phyloP scores from a whole-genome alignment of 2,888 invertebrate species.

The Teleiodes luculella region DNA sequence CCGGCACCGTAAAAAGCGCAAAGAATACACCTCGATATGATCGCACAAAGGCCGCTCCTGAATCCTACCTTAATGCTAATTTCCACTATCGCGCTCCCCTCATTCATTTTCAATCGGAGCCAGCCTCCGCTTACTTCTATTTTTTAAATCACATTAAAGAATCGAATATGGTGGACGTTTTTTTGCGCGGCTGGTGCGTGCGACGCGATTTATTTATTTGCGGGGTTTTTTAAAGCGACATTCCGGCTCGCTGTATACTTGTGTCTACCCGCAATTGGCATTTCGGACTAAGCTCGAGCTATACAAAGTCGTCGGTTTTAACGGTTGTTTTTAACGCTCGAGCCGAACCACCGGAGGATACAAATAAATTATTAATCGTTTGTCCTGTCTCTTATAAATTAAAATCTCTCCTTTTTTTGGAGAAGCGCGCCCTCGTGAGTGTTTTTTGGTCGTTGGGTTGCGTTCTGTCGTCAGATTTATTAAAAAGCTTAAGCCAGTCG shows the following conservation, averaged over 20 bases:
- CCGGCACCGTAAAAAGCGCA: constrained; percentile 75
- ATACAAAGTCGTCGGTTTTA: constrained; percentile 76
- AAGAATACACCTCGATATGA: constrained; percentile 79
- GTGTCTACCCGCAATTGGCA: constrained; percentile 79
- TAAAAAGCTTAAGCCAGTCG: constrained; percentile 73
- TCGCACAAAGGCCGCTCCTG: constrained; percentile 78
- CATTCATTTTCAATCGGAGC: constrained; percentile 78
- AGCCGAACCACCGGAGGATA: constrained; percentile 71
- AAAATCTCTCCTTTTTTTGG: constrained; percentile 74
- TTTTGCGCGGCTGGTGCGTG: constrained; percentile 68
- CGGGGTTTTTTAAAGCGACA: constrained; percentile 76
- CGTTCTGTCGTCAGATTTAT: constrained; percentile 74
- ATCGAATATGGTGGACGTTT: constrained; percentile 76
- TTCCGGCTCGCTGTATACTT: constrained; percentile 77
- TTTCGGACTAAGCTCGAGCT: constrained; percentile 76
- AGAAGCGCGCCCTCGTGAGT: constrained; percentile 50
- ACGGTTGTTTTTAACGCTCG: constrained; percentile 78
- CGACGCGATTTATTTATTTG: constrained; percentile 79
- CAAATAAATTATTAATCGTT: constrained; percentile 80
- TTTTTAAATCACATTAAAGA: constrained; percentile 77
- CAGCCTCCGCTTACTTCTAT: constrained; percentile 71
- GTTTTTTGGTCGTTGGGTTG: constrained; percentile 70
- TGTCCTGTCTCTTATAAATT: constrained; percentile 80
- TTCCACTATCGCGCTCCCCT: constrained; percentile 78
- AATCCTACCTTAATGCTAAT: constrained; percentile 79